These are phyloP conservation scores for Polyergus mexicanus DNA, from an alignment of 1,140 invertebrate genomes.

Conservation along the genomic window DNA sequence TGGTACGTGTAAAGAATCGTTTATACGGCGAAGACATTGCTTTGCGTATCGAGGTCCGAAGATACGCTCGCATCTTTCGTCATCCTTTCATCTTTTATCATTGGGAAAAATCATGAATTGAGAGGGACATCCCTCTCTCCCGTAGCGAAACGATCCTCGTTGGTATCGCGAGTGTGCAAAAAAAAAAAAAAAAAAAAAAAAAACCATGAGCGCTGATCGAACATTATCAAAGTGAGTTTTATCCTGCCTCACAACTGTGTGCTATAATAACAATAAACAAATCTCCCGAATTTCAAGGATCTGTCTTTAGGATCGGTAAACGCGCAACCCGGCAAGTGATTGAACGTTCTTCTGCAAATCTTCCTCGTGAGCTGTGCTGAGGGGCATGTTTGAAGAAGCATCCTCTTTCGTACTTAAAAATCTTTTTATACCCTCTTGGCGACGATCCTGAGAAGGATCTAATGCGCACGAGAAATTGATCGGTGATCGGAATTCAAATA, in stretches of 20 bases:
- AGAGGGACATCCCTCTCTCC: background rate
- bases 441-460: background rate
- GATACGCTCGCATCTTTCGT: background rate
- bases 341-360: background rate
- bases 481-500: constrained; percentile 1
- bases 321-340: background rate
- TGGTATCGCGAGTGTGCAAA: background rate
- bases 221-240: background rate
- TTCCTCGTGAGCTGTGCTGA: background rate
- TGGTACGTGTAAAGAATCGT: constrained; percentile 92
- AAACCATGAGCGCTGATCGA: background rate
- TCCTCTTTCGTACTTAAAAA: background rate
- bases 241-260: background rate
- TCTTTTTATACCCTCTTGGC: background rate
- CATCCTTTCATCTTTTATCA: background rate
- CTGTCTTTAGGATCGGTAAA: background rate
- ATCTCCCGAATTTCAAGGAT: background rate
- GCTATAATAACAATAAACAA: background rate
- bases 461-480: background rate
- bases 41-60: constrained; percentile 1
- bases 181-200: too few species aligned
- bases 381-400: background rate
- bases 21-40: background rate
- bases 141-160: background rate
- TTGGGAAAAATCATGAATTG: background rate